Evolutionary conservation across 2,888 invertebrate genomes (phyloP), one percentile per base, ranked within the genome.

Genomic region (Lissocephala sabroskyi): DNA sequence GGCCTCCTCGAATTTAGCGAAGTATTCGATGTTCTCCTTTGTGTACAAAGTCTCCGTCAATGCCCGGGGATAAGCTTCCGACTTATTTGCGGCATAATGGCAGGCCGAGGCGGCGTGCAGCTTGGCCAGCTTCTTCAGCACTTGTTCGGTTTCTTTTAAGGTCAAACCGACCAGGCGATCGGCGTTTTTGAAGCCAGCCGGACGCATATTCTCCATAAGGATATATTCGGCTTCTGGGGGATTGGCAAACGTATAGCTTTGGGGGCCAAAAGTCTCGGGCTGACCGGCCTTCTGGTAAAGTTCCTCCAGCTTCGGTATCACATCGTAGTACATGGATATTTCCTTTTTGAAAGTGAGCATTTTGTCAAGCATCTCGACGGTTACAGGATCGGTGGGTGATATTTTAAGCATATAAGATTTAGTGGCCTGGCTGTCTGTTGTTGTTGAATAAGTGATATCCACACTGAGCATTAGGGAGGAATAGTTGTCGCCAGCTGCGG

Each of bases 51-150:
- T n/a, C n/a, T n/a, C n/a, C n/a, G n/a, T n/a, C n/a, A n/a, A n/a
- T n/a, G n/a, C n/a, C n/a, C n/a, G n/a, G n/a, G n/a, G n/a, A n/a
- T n/a, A n/a, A n/a, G n/a, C n/a, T n/a, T n/a, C n/a, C n/a, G n/a
- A n/a, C n/a, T n/a, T n/a, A n/a, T 23, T 23, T 23, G 23, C 7
- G 3, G 23, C 23, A 23, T 23, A 23, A 5, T 5, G 7, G 7
- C 7, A 10, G 0, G 75, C 82, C 0, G 84, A 83, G 0, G 75
- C 80, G 1, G 83, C 84, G 67, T 83, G 83, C 29, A 81, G 56
- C 26, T 82, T 61, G 2, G 83, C 80, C 17, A 83, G 44, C 26
- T 80, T 76, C 41, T 53, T 52, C 1, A 84, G 51, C 1, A 68
- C 77, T 2, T 64, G 41, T 43, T 80, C 56, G 0, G 76, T 71